Evolutionary conservation across 2,113 vertebrate genomes (phyloP), one percentile per base, ranked within the genome.

Genomic region (Strix aluco): DNA sequence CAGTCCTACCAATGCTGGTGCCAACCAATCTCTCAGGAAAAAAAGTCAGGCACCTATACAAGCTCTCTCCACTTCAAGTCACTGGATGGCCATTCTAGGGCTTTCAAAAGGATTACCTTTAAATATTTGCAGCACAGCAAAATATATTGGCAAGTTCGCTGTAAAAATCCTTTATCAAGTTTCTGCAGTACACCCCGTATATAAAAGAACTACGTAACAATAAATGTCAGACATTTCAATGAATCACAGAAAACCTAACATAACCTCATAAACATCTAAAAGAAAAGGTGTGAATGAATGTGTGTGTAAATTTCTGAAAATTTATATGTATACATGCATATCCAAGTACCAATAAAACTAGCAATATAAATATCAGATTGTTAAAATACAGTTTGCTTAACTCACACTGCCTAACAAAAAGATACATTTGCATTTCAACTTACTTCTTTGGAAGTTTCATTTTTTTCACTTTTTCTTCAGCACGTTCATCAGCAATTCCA

Each of bases 401-500:
- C 8, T 81, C 17, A 46, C 13, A 10, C 10, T 69, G 25, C 34
- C 34, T 72, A 52, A 59, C 2, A 61, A 61, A 83, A 65, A 54
- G 22, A 63, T 20, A 23, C 2, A 67, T 47, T 40, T 96, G 29
- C 86, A 61, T 86, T 88, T 66, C 57, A 73, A 98, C 99, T 99
- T 98, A 99, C 99, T 98, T 99, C 83, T 98, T 96, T 8, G 99
- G 99, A 46, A 99, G 98, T 95, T 99, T 99, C 96, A 99, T 97
- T 91, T 98, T 99, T 94, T 99, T 99, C 65, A 99, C 99, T 94
- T 99, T 99, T 84, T 99, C 98, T 88, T 99, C 98, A 34, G 99
- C 99, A 13, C 98, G 98, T 81, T 99, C 99, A 95, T 99, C 99
- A 69, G 99, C 97, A 72, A 99, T 98, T 25, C 99, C 99, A 83